Conservation (phyloP, 2,888 invertebrate species). For the Unio delphinus region DNA sequence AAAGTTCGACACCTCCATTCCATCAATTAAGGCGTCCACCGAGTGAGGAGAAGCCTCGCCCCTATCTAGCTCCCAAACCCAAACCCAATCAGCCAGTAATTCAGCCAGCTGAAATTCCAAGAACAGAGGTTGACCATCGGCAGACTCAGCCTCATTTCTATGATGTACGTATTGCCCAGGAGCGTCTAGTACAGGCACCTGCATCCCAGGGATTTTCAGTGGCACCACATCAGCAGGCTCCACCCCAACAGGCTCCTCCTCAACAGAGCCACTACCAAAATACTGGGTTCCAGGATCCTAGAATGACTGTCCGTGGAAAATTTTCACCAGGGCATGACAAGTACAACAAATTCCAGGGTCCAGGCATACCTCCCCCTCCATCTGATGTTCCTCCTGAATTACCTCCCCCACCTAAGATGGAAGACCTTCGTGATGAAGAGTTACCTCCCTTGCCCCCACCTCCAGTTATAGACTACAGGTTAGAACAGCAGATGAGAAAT, state of each 20-base stretch:
- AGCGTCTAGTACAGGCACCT: conserved; percentile 19
- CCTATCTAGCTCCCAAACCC: conserved; percentile 44
- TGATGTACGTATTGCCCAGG: conserved; percentile 31
- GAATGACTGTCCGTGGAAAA: conserved; percentile 25
- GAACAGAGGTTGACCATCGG: conserved; percentile 50
- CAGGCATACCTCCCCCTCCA: conserved; percentile 75
- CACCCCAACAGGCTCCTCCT: conserved; percentile 17
- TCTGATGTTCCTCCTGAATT: conserved; percentile 73
- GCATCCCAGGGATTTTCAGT: not conserved
- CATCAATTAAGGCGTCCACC: conserved; percentile 51
- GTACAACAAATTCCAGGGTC: conserved; percentile 28
- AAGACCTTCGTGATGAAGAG: conserved; percentile 56
- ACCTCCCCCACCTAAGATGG: conserved; percentile 70
- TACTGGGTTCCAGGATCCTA: conserved; percentile 32
- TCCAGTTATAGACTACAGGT: conserved; percentile 72
- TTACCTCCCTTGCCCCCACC: conserved; percentile 64
- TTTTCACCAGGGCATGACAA: conserved; percentile 29
- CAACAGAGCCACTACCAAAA: conserved; percentile 34
- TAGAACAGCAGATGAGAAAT: conserved; percentile 76
- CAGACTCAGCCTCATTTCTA: conserved; percentile 56
- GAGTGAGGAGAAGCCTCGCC: conserved; percentile 36
- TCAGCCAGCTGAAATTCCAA: conserved; percentile 52
- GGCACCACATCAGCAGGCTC: conserved; percentile 17
- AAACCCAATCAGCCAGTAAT: conserved; percentile 51
- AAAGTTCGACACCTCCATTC: conserved; percentile 57